Base-by-base conservation (phyloP, 2,888 invertebrate species). In the Axea sp. region DNA sequence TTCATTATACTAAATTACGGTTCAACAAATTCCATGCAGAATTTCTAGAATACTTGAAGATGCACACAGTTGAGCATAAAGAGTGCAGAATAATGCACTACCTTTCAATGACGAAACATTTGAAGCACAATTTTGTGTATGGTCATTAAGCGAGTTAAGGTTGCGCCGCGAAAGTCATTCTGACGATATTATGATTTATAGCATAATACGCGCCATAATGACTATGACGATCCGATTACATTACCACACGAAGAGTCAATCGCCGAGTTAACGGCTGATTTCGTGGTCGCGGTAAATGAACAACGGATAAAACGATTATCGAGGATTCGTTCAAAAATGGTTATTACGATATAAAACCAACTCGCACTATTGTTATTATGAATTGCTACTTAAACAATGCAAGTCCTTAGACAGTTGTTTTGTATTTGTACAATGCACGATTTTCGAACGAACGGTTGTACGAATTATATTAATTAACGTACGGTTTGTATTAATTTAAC, bases 101-200 rank as follows among this genome's bases (percentile, higher is more conserved):
- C 28, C 14, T 26, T 31, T 8, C 30, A 43, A 57, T 75, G 68
- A 62, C 31, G 75, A 69, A 75, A 75, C 39, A 26, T 43, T 49
- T 43, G 37, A 19, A 41, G 39, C 47, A 51, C 53, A 59, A 60
- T 41, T 62, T 30, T 53, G 53, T 37, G 49, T 37, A 45, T 37
- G 71, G 57, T 72, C 75, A 76, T 76, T 76, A 64, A 64, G 53
- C 57, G 45, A 59, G 59, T 53, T 53, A 62, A 75, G 28, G 64
- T 51, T 73, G 51, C 64, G 47, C 67, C 33, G 60, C 37, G 60
- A 73, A 76, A 65, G 69, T 73, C 28, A 73, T 73, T 37, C 65
- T 65, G 69, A 64, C 51, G 69, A 64, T 69, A 73, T 60, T 73
- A 55, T 73, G 69, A 73, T 76, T 73, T 73, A 76, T 73, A 69